Evolutionary conservation across 2,797 vertebrate species (phyloP).

Genomic region (Melanotaenia pygmaea): DNA sequence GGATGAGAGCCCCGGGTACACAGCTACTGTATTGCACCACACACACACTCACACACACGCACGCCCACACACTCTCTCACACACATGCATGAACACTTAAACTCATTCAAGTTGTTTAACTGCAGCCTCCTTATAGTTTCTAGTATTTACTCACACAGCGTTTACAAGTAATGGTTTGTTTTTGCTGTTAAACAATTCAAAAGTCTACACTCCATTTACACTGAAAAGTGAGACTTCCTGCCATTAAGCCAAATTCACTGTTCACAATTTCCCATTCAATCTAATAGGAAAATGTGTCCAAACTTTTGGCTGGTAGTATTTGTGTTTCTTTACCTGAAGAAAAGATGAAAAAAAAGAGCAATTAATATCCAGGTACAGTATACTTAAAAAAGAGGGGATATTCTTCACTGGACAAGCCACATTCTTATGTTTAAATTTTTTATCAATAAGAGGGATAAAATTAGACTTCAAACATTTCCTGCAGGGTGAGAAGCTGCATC

Average conservation of each 20-base stretch:
- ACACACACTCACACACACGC: constrained; percentile 51
- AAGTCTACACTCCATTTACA: constrained; percentile 6
- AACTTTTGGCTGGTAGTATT: too few species aligned
- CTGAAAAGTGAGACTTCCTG: constrained; percentile 14
- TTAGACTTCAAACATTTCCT: too few species aligned
- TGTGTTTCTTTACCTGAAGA: too few species aligned
- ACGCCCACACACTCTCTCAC: not conserved
- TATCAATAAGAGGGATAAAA: too few species aligned
- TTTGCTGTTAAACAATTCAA: constrained; percentile 21
- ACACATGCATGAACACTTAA: constrained; percentile 38
- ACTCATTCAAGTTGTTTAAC: constrained; percentile 56
- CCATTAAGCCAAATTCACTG: not conserved
- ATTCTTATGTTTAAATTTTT: not conserved
- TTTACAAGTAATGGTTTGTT: constrained; percentile 37
- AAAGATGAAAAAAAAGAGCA: too few species aligned
- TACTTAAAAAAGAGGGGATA: too few species aligned
- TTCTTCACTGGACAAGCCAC: not conserved
- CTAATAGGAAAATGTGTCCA: too few species aligned
- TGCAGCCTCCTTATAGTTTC: constrained; percentile 25
- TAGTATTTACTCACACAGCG: constrained; percentile 38
- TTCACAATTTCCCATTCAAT: too few species aligned
- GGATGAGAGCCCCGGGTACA: constrained; percentile 74
- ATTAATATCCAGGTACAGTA: too few species aligned
- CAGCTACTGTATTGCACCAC: constrained; percentile 80
- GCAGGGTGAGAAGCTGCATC: too few species aligned